Evolutionary conservation across 1,140 invertebrate species (phyloP).

Genomic region (Sitobion miscanthi): DNA sequence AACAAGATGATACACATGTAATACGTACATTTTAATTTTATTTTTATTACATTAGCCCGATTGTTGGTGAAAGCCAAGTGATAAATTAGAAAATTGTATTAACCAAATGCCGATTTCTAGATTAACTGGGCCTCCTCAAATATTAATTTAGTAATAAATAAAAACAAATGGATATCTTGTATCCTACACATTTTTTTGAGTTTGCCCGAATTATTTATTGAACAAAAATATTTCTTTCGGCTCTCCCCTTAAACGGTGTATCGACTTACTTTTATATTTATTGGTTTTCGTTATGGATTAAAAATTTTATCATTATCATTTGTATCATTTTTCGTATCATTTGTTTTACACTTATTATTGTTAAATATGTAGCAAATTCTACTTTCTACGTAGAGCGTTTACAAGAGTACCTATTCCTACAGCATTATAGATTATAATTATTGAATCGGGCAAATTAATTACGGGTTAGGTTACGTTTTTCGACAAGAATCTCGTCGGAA

Average conservation of each 20-base stretch:
- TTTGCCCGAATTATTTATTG: neutral
- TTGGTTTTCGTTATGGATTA: neutral
- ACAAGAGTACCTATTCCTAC: neutral
- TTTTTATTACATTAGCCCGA: constrained; percentile 46
- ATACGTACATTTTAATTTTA: constrained; percentile 33
- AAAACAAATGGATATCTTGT: constrained; percentile 3
- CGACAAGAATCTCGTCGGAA: neutral
- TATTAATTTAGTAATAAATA: constrained; percentile 23
- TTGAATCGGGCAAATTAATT: neutral
- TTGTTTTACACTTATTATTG: neutral
- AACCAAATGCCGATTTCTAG: constrained; percentile 41
- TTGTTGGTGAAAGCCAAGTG: constrained; percentile 49
- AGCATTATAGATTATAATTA: neutral
- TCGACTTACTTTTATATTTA: neutral
- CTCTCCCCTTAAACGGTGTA: neutral
- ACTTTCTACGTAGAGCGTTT: neutral
- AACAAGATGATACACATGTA: constrained; percentile 55
- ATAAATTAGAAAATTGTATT: constrained; percentile 16
- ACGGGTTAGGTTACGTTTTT: neutral
- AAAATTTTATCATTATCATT: neutral
- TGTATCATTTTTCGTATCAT: neutral
- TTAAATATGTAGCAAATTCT: neutral
- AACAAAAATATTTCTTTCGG: neutral
- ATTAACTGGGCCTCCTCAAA: constrained; percentile 25
- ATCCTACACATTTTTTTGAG: neutral